phyloP scores from a whole-genome alignment of 1,140 invertebrate species.

The Bombus confusus region DNA sequence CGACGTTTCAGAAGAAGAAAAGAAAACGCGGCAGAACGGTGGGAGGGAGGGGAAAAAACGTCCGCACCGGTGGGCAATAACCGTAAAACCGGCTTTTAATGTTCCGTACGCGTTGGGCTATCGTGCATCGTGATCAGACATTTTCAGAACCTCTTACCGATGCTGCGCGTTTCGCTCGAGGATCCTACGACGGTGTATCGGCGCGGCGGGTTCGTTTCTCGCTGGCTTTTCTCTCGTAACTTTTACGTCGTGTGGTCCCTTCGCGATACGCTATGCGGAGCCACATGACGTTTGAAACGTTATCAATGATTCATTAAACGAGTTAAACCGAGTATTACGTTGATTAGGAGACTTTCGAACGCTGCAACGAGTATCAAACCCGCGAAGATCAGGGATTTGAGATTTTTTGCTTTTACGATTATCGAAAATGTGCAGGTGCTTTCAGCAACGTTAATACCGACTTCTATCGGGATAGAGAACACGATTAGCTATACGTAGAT shows the following conservation, averaged over 20 bases:
- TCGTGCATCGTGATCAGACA: conserved; percentile 68
- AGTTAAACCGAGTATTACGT: background rate
- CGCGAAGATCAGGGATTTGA: background rate
- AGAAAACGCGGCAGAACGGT: background rate
- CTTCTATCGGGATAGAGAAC: no score
- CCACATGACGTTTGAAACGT: background rate
- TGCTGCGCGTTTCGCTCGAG: background rate
- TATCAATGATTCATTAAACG: background rate
- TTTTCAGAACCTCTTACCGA: conserved; percentile 68
- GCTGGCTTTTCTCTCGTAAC: conserved; percentile 60
- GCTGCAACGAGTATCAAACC: no score
- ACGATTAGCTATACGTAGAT: no score
- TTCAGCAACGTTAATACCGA: background rate
- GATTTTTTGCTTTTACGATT: background rate
- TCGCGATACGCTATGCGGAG: conserved; percentile 14
- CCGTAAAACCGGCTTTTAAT: conserved; percentile 77
- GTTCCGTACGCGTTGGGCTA: conserved; percentile 66
- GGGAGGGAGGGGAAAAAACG: conserved; percentile 42
- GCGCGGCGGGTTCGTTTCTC: background rate
- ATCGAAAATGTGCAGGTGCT: background rate
- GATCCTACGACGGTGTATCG: background rate
- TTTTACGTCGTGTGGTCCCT: conserved; percentile 37
- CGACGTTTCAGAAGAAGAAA: conserved; percentile 21
- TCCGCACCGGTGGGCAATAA: conserved; percentile 62
- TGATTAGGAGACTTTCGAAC: background rate